A percentile compares a stretch with the other conserved stretches of the same genome.
These are phyloP conservation scores for Opisthograptis luteolata DNA, from an alignment of 2,888 invertebrate species.

Conservation along the genomic window DNA sequence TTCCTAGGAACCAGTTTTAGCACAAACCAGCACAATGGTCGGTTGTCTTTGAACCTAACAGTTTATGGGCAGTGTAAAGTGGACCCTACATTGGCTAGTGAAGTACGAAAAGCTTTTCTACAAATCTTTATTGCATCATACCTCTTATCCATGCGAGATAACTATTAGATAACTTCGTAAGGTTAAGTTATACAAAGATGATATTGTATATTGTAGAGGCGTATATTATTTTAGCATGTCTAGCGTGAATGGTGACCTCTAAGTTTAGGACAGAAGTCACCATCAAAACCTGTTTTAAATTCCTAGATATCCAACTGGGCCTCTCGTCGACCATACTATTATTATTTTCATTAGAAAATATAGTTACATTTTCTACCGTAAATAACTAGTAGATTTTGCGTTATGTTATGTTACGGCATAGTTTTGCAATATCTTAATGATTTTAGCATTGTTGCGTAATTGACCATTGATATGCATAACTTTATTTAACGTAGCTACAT, in stretches of 20 bases:
- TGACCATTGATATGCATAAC: background rate
- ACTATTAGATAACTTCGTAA: conserved; percentile 5
- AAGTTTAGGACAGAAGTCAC: conserved; percentile 52
- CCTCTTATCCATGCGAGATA: background rate
- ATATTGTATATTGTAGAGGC: conserved; percentile 7
- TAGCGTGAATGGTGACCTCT: conserved; percentile 48
- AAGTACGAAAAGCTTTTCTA: conserved; percentile 10
- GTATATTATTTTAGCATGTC: conserved; percentile 19
- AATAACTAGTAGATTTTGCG: too few species aligned
- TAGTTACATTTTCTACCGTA: conserved; percentile 1
- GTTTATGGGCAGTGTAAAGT: conserved; percentile 19
- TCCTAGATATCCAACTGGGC: conserved; percentile 52
- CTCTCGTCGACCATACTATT: conserved; percentile 43
- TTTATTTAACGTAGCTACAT: too few species aligned
- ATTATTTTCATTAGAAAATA: conserved; percentile 8
- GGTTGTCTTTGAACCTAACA: conserved; percentile 37
- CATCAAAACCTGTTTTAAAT: conserved; percentile 65
- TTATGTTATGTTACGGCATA: too few species aligned
- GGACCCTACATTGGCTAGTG: conserved; percentile 6
- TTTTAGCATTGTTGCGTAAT: background rate
- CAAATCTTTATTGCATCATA: conserved; percentile 11
- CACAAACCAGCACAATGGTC: conserved; percentile 52
- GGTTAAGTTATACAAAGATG: conserved; percentile 14
- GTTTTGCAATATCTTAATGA: conserved; percentile 5
- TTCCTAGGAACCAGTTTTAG: conserved; percentile 74